Evolutionary conservation across 2,113 vertebrate species (phyloP).

Genomic region (Gambusia holbrooki): DNA sequence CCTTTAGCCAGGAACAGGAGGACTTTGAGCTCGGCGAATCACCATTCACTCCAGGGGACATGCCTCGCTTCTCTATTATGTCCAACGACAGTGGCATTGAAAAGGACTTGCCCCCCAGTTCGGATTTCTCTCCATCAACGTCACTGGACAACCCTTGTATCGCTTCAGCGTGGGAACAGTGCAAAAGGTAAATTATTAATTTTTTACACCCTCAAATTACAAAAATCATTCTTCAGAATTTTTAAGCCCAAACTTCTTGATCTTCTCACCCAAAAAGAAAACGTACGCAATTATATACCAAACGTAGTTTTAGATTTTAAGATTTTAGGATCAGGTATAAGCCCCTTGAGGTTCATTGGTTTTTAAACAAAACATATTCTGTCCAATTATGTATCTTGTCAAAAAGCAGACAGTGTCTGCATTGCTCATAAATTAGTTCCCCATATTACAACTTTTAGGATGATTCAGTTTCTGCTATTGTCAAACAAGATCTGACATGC

Average conservation of each 20-base stretch:
- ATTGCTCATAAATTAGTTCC: too few species aligned
- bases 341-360: not conserved
- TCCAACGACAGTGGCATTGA: slow-evolving; percentile 94
- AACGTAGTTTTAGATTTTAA: not conserved
- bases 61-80: slow-evolving; percentile 85
- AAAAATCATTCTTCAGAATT: not conserved
- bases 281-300: not conserved
- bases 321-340: not conserved
- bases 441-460: too few species aligned
- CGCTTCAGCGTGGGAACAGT: slow-evolving; percentile 44
- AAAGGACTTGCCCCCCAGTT: slow-evolving; percentile 80
- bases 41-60: slow-evolving; percentile 60
- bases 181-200: slow-evolving; percentile 48
- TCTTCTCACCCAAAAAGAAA: not conserved
- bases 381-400: too few species aligned
- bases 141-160: slow-evolving; percentile 31
- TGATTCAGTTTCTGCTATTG: too few species aligned
- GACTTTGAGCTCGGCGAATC: slow-evolving; percentile 83
- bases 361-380: not conserved
- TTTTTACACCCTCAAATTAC: not conserved
- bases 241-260: not conserved
- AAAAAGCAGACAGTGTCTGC: too few species aligned
- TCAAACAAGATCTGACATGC: too few species aligned
- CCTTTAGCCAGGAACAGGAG: slow-evolving; percentile 76
- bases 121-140: slow-evolving; percentile 44